phyloP scores from a whole-genome alignment of 2,113 vertebrate species.

The Calyptomena viridis region DNA sequence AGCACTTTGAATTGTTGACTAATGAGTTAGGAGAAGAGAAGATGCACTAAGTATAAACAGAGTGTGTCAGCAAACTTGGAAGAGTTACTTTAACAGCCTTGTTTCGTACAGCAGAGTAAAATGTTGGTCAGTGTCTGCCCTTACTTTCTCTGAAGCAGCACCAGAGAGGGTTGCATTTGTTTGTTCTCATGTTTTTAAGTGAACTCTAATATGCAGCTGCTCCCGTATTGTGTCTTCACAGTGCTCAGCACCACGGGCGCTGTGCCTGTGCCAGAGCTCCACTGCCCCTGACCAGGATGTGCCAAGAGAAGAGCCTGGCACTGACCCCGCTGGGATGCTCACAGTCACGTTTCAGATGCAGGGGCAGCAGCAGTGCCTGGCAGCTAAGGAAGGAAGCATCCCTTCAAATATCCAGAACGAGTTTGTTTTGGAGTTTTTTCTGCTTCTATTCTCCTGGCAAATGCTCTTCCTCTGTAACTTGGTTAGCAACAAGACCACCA shows the following conservation, averaged over 20 bases:
- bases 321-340: background rate
- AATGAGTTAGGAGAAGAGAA: background rate
- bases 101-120: background rate
- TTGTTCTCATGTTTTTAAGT: background rate
- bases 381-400: background rate
- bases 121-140: background rate
- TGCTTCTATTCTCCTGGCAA: background rate
- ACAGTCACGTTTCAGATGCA: accelerated
- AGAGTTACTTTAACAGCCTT: background rate
- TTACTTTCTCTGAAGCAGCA: background rate
- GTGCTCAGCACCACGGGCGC: background rate
- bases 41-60: background rate
- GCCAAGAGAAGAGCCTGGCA: background rate
- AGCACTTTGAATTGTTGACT: background rate
- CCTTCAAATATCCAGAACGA: background rate
- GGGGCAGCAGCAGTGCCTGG: background rate
- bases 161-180: background rate
- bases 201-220: background rate
- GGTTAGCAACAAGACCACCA: background rate
- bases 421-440: background rate
- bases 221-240: background rate
- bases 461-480: background rate
- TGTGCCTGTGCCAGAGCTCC: accelerated
- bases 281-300: accelerated
- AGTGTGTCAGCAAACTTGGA: background rate